Percentiles rank a stretch among this genome's conserved stretches.
Evolutionary conservation across 92 coral and sea anemone genomes (phyloP).

Genomic region (Heteractis magnifica): DNA sequence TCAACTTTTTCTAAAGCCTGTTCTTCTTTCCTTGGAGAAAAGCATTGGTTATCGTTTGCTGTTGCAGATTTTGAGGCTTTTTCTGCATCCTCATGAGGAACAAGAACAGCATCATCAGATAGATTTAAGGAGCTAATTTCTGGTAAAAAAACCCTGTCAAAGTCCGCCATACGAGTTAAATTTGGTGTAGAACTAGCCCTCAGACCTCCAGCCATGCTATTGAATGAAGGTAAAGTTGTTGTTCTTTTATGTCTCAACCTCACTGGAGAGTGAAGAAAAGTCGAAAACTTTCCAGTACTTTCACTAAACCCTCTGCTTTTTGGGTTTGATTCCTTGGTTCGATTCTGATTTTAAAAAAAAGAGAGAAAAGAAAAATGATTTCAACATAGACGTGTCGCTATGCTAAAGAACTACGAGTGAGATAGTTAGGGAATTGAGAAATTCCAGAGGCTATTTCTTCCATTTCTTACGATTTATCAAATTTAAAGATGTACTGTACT

Average conservation of each 20-base stretch:
- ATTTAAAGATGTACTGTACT: too few relatives aligned
- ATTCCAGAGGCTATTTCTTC: too few relatives aligned
- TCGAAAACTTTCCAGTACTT: neutral
- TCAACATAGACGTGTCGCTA: too few relatives aligned
- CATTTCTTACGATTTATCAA: too few relatives aligned
- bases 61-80: neutral
- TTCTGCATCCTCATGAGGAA: neutral
- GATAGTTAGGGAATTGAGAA: too few relatives aligned
- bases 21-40: neutral
- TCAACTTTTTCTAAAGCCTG: neutral
- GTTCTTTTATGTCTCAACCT: neutral
- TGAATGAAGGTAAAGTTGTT: neutral
- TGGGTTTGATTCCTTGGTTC: neutral
- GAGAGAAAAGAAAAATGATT: neutral
- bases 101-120: neutral
- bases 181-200: neutral
- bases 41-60: neutral
- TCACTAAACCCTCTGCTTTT: neutral
- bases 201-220: neutral
- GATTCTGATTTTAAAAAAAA: neutral
- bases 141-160: neutral
- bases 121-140: neutral
- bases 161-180: neutral
- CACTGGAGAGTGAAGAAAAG: neutral
- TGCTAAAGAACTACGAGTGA: too few relatives aligned